Conservation (phyloP, 2,113 vertebrate species). For the Cephalopholis sonnerati region DNA sequence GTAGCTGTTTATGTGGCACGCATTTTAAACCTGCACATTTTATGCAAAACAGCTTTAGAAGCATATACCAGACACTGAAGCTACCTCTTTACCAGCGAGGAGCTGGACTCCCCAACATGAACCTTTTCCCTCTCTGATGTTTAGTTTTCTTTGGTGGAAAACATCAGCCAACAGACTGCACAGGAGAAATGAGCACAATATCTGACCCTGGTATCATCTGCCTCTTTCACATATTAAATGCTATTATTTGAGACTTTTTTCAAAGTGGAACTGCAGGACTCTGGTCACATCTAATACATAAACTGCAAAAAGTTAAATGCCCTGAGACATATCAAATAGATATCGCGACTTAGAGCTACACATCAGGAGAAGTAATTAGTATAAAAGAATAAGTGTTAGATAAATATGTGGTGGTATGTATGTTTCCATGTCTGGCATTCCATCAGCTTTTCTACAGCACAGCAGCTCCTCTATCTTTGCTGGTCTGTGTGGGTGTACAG, state of each 20-base stretch:
- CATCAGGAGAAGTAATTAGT: background rate
- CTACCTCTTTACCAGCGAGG: no score
- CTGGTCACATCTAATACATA: background rate
- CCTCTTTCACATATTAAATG: no score
- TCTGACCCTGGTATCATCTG: no score
- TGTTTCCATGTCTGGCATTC: conserved; percentile 37
- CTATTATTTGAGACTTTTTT: no score
- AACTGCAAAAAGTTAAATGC: background rate
- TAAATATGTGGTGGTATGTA: background rate
- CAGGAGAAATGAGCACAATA: no score
- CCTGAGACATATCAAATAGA: background rate
- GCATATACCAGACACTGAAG: background rate
- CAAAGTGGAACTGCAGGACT: background rate
- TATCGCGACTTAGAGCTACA: background rate
- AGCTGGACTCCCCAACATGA: no score
- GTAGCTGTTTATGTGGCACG: background rate
- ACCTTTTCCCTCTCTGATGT: no score
- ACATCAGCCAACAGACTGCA: no score
- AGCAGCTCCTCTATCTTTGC: conserved; percentile 21
- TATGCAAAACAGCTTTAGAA: no score
- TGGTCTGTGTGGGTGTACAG: conserved; percentile 25
- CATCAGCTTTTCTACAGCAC: background rate
- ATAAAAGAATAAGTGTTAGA: background rate
- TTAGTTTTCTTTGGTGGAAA: no score
- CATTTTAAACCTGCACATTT: no score